Conservation (phyloP, 2,888 invertebrate genomes). For the Drosophila subsilvestris region DNA sequence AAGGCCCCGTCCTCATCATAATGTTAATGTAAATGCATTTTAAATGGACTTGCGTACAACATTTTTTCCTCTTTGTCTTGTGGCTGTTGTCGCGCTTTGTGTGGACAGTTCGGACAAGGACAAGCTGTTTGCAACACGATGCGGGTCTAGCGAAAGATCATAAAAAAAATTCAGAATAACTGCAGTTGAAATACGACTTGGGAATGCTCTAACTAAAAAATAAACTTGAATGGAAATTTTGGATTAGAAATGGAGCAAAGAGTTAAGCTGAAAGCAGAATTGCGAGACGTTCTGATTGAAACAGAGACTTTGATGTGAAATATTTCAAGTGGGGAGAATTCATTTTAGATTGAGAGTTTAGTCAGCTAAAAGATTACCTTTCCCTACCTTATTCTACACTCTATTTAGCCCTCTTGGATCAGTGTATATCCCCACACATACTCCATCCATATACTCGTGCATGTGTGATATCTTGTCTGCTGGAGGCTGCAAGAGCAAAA, state of each 20-base stretch:
- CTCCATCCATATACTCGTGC: slow-evolving; percentile 27
- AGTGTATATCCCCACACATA: slow-evolving; percentile 35
- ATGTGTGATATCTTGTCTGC: slow-evolving; percentile 59
- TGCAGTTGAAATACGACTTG: slow-evolving; percentile 8
- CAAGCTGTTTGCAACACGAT: slow-evolving; percentile 82
- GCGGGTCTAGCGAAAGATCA: slow-evolving; percentile 71
- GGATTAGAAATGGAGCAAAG: no score
- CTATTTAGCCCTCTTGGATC: slow-evolving; percentile 9
- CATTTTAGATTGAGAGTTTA: no score
- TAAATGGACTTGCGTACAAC: slow-evolving; percentile 82
- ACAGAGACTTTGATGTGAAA: not conserved
- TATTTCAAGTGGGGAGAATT: no score
- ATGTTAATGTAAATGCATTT: slow-evolving; percentile 84
- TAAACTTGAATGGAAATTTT: no score
- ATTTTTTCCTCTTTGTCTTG: slow-evolving; percentile 62
- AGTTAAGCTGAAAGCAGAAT: no score
- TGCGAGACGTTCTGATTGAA: no score
- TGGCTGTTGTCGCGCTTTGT: slow-evolving; percentile 69
- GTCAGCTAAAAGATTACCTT: no score
- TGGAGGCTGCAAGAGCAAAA: slow-evolving; percentile 68
- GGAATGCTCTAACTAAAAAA: slow-evolving; percentile 3
- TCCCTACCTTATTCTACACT: not conserved
- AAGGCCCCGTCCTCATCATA: slow-evolving; percentile 77
- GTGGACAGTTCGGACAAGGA: slow-evolving; percentile 71
- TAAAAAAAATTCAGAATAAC: slow-evolving; percentile 43